These are phyloP conservation scores for Drosophila paranaensis DNA, from an alignment of 2,888 invertebrate species.

Conservation along the genomic window DNA sequence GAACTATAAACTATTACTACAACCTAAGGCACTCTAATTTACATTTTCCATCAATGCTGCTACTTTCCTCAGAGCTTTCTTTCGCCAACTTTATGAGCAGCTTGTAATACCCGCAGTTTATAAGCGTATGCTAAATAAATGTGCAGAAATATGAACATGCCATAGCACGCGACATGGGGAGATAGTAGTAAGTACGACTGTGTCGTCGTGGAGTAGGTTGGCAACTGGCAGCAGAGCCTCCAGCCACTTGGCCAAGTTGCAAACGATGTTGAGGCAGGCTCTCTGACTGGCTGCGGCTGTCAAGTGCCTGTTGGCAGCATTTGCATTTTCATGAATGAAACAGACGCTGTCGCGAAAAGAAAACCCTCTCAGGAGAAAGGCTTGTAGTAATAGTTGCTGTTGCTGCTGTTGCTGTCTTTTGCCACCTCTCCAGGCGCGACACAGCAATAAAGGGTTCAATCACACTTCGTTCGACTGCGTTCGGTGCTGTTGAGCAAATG, in stretches of 20 bases:
- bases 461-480: conserved; percentile 54
- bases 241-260: conserved; percentile 67
- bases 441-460: conserved; percentile 74
- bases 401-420: conserved; percentile 26
- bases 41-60: background rate
- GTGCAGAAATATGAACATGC: conserved; percentile 56
- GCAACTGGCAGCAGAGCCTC: conserved; percentile 40
- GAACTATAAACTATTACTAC: background rate
- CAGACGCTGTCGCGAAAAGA: conserved; percentile 29
- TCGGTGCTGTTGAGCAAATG: conserved; percentile 54
- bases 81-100: background rate
- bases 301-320: conserved; percentile 63
- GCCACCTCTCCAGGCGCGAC: conserved; percentile 38
- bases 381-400: conserved; percentile 21
- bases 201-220: conserved; percentile 28
- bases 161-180: conserved; percentile 73
- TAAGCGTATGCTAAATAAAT: conserved; percentile 42
- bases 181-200: conserved; percentile 69
- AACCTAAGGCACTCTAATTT: background rate
- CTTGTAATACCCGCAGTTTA: background rate
- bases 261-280: conserved; percentile 21
- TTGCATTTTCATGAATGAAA: conserved; percentile 78
- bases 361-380: conserved; percentile 56
- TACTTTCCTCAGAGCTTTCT: background rate
- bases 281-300: conserved; percentile 59